Base-by-base conservation (phyloP, 2,113 vertebrate species). In the Bambusicola thoracicus region DNA sequence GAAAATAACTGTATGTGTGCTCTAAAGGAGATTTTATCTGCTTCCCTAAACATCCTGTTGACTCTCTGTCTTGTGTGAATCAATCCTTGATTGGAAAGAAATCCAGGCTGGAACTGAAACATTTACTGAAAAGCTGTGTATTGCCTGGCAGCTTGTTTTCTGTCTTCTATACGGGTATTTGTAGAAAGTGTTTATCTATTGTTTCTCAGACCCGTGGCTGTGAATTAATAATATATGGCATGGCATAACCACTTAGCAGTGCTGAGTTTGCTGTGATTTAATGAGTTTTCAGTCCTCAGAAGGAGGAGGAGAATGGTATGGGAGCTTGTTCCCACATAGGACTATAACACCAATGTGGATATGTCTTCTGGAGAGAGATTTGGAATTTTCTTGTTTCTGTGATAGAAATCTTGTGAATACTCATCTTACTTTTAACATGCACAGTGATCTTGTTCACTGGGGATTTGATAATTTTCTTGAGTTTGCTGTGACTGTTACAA, bases 1-100 rank as follows among this genome's bases (percentile, higher is more conserved):
- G 94, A 94, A 93, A 95, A 86, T 94, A 92, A 92, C 80, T 92
- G 76, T 67, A 65, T 8, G 1, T 51, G 53, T 38, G 48, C 65
- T 92, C 61, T 62, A 53, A 81, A 91, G 76, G 17, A 87, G 91
- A 91, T 94, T 80, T 4, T 78, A 94, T 96, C 94, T 94, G 20
- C 30, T 93, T 92, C 76, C 4, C 30, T 91, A 95, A 94, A 92
- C 62, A 94, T 92, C 90, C 85, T 63, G 69, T 78, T 94, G 20
- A 3, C 68, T 80, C 36, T 77, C 62, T 77, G 58, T 67, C 15
- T 68, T 83, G 79, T 44, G 53, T 68, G 68, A 73, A 40, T 92
- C 83, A 83, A 85, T 59, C 27, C 0, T 7, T 46, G 27, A 8
- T 17, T 53, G 43, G 63, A 66, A 80, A 51, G 56, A 36, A 3